Base-by-base conservation (phyloP, 2,888 invertebrate species). In the Dorcus hopei region DNA sequence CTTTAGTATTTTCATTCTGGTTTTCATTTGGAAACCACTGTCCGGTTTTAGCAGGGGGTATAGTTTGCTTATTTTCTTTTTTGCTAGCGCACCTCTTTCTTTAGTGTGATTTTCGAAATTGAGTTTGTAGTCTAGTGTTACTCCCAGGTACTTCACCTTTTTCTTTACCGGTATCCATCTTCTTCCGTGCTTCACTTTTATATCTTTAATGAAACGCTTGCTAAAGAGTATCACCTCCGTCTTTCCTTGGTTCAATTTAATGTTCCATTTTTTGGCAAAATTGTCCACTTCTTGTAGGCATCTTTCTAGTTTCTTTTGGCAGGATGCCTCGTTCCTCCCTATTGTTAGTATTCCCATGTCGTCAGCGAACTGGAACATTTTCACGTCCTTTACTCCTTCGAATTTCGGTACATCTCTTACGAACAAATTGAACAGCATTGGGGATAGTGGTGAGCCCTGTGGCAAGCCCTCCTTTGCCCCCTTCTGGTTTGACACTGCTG, bases 361-460 rank as follows among this genome's bases (percentile, higher is more conserved):
- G 8, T 52, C 52, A 3, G 52, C 14, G 9, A 11, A 26, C 26
- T 26, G 26, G 3, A 26, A 52, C 23, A 40, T 39, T 7, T 26
- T 43, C 7, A 53, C 16, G 3, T 53, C 9, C 9, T 11, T 45
- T 14, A 38, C 8, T 38, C 14, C 2, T 1, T 8, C 26, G 26
- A 26, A 19, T 19, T 26, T 26, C 26, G 26, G 26, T 4, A 6
- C 26, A 26, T 26, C 26, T 26, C 26, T 26, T 5, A 16, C 33
- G 2, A 42, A 52, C 2, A 52, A 8, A 6, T 43, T 55, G 16
- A 41, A 55, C 1, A 49, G 42, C 4, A 23, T 2, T 0, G 49
- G 49, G 9, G 41, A 16, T 3, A 55, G 41, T n/a, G 45, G 49
- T 16, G 57, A 45, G 2, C 56, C 56, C 38, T 56, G 56, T 8